Base-by-base conservation (phyloP, 2,888 invertebrate genomes). In the Oligia fasciuncula region DNA sequence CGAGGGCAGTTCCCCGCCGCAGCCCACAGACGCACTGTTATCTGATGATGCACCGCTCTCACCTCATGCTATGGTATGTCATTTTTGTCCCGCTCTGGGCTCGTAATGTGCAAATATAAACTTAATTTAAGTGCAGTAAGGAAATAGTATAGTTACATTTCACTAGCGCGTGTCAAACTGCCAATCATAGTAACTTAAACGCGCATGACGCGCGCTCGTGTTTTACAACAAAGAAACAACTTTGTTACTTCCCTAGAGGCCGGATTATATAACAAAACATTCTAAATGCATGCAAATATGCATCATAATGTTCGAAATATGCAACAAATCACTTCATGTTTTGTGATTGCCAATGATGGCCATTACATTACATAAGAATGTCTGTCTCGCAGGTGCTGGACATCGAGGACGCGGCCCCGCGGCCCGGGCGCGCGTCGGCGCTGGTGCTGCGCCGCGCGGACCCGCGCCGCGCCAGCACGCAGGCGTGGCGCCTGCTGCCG, bases 381-480 rank as follows among this genome's bases (percentile, higher is more conserved):
- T 19, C 9, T 40, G 35, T 17, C 4, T 19, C 11, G 40, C 40
- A 65, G 93, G 99, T 99, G 23, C 95, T 99, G 88, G 99, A 99
- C 95, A 98, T 99, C 86, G 98, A 98, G 85, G 98, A 98, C 83
- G 97, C 98, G 51, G 99, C 99, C 0, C 98, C 99, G 13, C 98
- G 99, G 93, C 99, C 99, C 0, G 98, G 98, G 19, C 94, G 93
- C 73, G 94, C 94, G 83, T 98, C 98, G 2, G 97, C 98, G 73
- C 97, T 99, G 67, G 98, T 98, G 90, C 97, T 99, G 89, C 97
- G 98, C 73, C 98, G 98, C 86, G 98, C 98, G 1, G 99, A 99
- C 95, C 97, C 98, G 57, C 97, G 99, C 69, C 97, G 99, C 85
- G 97, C 97, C 79, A 98, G 98, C 35, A 99, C 99, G 72, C 99